A percentile compares a stretch with the other conserved stretches of the same genome.
These are phyloP conservation scores for Automeris io DNA, from an alignment of 2,888 invertebrate genomes.

Conservation along the genomic window DNA sequence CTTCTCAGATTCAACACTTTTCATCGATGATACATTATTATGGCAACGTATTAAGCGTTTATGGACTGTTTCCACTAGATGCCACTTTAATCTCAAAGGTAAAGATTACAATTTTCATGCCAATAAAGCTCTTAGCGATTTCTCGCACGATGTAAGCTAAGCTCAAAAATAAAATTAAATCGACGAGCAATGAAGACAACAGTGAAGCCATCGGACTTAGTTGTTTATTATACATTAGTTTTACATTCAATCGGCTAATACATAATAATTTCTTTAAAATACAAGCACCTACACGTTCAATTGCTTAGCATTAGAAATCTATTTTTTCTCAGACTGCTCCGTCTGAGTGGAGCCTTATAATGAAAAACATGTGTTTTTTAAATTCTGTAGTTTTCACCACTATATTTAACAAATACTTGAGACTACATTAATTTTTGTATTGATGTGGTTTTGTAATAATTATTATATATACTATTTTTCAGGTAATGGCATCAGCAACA, in stretches of 20 bases:
- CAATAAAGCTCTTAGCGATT: background rate
- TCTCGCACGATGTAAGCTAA: background rate
- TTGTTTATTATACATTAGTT: background rate
- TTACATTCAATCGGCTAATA: background rate
- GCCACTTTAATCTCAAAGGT: constrained; percentile 51
- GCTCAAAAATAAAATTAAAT: background rate
- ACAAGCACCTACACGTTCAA: no score
- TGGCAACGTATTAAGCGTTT: constrained; percentile 42
- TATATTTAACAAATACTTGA: no score
- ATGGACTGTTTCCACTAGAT: constrained; percentile 50
- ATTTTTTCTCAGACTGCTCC: no score
- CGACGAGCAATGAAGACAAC: background rate
- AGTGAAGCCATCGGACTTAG: background rate
- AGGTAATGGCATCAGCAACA: constrained; percentile 51
- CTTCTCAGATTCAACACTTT: constrained; percentile 57
- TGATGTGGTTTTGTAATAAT: background rate
- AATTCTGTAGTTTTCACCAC: no score
- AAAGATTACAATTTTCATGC: constrained; percentile 12
- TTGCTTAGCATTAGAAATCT: no score
- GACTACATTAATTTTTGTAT: no score
- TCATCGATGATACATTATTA: constrained; percentile 44
- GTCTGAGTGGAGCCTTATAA: no score
- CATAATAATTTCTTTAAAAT: constrained; percentile 3
- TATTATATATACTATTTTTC: constrained; percentile 24
- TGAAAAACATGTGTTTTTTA: no score